A percentile compares a stretch with the other conserved stretches of the same genome.
phyloP scores from a whole-genome alignment of 1,140 invertebrate species.

The Pseudobourletiella spinata region DNA sequence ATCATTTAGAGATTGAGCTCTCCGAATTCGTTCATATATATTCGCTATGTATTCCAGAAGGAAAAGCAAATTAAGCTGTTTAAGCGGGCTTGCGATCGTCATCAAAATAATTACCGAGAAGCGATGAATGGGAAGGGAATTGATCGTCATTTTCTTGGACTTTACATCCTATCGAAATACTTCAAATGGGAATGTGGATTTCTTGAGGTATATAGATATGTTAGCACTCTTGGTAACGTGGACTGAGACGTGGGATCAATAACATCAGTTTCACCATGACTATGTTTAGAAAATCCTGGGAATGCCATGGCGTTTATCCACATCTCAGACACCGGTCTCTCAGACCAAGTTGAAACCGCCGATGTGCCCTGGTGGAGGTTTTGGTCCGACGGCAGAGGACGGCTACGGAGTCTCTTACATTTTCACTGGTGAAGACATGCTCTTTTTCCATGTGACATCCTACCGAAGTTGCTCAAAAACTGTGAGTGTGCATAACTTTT shows the following conservation, averaged over 20 bases:
- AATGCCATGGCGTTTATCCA: background rate
- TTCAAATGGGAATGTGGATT: background rate
- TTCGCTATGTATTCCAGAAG: constrained; percentile 13
- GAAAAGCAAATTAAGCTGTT: constrained; percentile 33
- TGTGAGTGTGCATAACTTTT: no score
- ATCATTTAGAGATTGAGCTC: background rate
- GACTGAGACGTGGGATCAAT: no score
- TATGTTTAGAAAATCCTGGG: no score
- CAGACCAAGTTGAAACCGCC: constrained; percentile 5
- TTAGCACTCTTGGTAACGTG: no score
- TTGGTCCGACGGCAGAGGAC: constrained; percentile 48
- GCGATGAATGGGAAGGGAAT: constrained; percentile 42
- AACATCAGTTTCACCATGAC: no score
- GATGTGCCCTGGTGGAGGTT: constrained; percentile 45
- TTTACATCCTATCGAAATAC: constrained; percentile 42
- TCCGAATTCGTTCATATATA: no score
- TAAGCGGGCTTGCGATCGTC: constrained; percentile 35
- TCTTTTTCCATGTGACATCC: background rate
- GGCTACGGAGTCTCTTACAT: constrained; percentile 48
- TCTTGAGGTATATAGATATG: no score
- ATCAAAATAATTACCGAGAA: constrained; percentile 40
- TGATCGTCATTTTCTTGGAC: constrained; percentile 48
- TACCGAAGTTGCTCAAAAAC: background rate
- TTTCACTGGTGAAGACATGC: background rate
- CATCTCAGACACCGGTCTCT: background rate